phyloP scores from a whole-genome alignment of 2,797 vertebrate species.

The Micromesistius poutassou region DNA sequence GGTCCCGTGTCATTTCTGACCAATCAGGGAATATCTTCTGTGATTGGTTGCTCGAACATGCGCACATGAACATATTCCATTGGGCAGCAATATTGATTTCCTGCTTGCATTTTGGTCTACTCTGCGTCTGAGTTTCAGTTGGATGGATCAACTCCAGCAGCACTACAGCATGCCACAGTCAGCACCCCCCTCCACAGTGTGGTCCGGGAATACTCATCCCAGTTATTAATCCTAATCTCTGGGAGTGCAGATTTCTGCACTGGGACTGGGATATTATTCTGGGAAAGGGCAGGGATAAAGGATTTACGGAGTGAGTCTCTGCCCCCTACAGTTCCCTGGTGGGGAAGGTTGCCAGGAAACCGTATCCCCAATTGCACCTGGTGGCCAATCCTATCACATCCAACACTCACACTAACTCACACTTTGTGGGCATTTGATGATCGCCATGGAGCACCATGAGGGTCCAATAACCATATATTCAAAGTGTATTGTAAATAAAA shows the following conservation, averaged over 20 bases:
- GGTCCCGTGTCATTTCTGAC: not conserved
- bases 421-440: too few relatives aligned
- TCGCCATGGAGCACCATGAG: too few relatives aligned
- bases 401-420: too few relatives aligned
- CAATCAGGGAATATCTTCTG: too few relatives aligned
- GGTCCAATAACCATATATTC: too few relatives aligned
- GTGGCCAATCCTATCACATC: too few relatives aligned
- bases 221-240: slow-evolving; percentile 66
- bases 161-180: slow-evolving; percentile 16
- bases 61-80: too few relatives aligned
- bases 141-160: slow-evolving; percentile 20
- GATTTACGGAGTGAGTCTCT: slow-evolving; percentile 33
- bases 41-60: not conserved
- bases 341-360: too few relatives aligned
- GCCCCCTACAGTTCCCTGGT: slow-evolving; percentile 7
- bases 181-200: slow-evolving; percentile 40
- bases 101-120: not conserved
- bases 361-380: too few relatives aligned
- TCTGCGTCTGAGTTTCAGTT: slow-evolving; percentile 1
- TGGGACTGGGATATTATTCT: slow-evolving; percentile 58
- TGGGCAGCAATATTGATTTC: not conserved
- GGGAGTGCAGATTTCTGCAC: slow-evolving; percentile 54
- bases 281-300: slow-evolving; percentile 48
- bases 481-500: too few relatives aligned
- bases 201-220: slow-evolving; percentile 55